phyloP scores from a whole-genome alignment of 2,888 invertebrate genomes.

The Ptycholaimellus sp. region DNA sequence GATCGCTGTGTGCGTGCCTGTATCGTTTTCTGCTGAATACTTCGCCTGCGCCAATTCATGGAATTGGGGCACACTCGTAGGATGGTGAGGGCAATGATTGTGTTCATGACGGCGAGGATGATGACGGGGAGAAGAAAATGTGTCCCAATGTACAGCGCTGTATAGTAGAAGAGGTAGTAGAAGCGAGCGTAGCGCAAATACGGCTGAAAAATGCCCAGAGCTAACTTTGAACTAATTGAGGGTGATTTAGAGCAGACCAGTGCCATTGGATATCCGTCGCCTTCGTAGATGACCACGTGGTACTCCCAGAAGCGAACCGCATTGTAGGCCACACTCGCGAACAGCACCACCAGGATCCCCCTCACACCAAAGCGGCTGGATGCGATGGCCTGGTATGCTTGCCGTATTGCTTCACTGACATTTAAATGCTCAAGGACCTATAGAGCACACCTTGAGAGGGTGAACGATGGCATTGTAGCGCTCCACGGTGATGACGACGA shows the following conservation, averaged over 20 bases:
- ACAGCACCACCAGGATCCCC: constrained; percentile 8
- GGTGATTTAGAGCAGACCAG: no score
- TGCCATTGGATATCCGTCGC: constrained; percentile 2
- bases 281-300: background rate
- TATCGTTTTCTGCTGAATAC: no score
- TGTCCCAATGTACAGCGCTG: background rate
- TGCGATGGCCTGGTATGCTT: no score
- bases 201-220: constrained; percentile 12
- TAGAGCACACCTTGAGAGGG: constrained; percentile 20
- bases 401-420: no score
- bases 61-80: no score
- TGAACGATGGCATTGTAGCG: constrained; percentile 23
- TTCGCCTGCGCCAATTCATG: no score
- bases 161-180: constrained; percentile 2
- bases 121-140: constrained; percentile 2
- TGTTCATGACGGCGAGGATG: background rate
- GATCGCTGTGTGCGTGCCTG: no score
- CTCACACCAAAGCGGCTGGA: background rate
- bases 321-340: constrained; percentile 21
- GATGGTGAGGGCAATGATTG: no score
- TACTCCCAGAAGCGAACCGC: constrained; percentile 22
- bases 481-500: constrained; percentile 19
- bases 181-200: no score
- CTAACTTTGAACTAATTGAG: no score
- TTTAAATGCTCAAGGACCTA: no score